A percentile compares a stretch with the other conserved stretches of the same genome.
Conservation (phyloP, 2,797 vertebrate genomes). For the Sardinella longiceps region DNA sequence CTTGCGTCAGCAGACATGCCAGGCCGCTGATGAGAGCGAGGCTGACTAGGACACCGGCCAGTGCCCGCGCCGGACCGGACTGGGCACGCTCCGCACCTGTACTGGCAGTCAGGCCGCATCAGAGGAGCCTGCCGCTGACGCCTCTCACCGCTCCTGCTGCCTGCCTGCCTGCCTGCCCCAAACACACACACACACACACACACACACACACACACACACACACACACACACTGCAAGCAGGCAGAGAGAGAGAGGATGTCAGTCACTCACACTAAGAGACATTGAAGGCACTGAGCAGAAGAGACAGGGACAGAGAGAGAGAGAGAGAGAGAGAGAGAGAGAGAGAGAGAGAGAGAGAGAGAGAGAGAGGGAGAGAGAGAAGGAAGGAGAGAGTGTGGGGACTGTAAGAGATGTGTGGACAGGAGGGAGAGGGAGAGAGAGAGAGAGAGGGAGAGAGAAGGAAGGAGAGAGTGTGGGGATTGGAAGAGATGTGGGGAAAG, state of each 20-base stretch:
- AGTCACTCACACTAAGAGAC: not conserved
- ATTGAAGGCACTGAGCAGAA: not conserved
- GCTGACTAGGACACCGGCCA: not conserved
- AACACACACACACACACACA: too few species aligned
- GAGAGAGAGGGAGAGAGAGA: not conserved
- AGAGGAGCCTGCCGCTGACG: not conserved
- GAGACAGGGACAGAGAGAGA: not conserved
- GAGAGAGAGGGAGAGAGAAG: not conserved
- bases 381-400: not conserved
- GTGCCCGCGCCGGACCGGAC: not conserved
- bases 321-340: not conserved
- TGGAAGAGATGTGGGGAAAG: not conserved
- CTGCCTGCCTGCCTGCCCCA: too few species aligned
- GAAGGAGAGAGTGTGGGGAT: too few species aligned
- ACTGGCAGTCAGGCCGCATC: constrained; percentile 5
- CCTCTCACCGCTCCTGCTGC: not conserved
- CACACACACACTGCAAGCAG: too few species aligned
- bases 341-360: not conserved
- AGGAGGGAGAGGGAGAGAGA: not conserved
- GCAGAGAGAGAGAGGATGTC: not conserved
- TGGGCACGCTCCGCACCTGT: not conserved
- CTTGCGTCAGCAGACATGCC: constrained; percentile 18
- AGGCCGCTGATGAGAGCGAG: constrained; percentile 5
- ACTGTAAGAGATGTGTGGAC: too few species aligned
- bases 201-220: too few species aligned